These are phyloP conservation scores for Nerophis ophidion DNA, from an alignment of 2,113 vertebrate genomes.

Conservation along the genomic window DNA sequence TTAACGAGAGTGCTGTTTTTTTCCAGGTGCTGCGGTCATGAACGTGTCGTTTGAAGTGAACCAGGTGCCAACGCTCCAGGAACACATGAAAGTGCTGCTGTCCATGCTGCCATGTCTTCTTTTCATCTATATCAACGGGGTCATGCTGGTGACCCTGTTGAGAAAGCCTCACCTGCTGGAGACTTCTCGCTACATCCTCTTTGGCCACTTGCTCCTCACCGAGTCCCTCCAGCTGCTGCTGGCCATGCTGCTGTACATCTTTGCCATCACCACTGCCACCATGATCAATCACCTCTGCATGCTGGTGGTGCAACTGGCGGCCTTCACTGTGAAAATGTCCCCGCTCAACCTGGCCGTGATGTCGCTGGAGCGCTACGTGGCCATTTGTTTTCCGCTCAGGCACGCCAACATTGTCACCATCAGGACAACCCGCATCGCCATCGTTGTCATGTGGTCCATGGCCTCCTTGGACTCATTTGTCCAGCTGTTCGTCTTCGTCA, in stretches of 20 bases:
- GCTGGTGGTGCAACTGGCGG: not conserved
- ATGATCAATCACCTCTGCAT: constrained; percentile 39
- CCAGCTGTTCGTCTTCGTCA: constrained; percentile 36
- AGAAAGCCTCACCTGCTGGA: constrained; percentile 46
- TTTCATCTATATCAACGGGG: constrained; percentile 48
- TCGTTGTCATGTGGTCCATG: constrained; percentile 38
- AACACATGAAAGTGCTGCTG: constrained; percentile 18
- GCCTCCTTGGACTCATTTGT: constrained; percentile 30
- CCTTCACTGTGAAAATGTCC: constrained; percentile 20
- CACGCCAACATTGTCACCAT: constrained; percentile 33
- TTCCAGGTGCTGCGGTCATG: constrained; percentile 21
- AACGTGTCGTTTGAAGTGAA: constrained; percentile 13
- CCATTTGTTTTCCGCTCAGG: constrained; percentile 59
- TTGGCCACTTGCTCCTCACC: constrained; percentile 48
- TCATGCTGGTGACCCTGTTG: constrained; percentile 53
- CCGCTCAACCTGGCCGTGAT: constrained; percentile 56
- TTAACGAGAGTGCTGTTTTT: no score
- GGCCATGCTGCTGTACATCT: constrained; percentile 34
- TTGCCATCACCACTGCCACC: constrained; percentile 24
- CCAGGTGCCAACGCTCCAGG: not conserved
- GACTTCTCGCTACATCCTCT: constrained; percentile 52
- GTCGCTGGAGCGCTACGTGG: constrained; percentile 61
- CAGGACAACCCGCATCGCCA: constrained; percentile 14
- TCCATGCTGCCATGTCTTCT: constrained; percentile 42
- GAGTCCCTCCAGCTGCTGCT: constrained; percentile 48